A percentile compares a stretch with the other conserved stretches of the same genome.
These are phyloP conservation scores for Ganaspis sp. DNA, from an alignment of 1,140 invertebrate species.

Conservation along the genomic window DNA sequence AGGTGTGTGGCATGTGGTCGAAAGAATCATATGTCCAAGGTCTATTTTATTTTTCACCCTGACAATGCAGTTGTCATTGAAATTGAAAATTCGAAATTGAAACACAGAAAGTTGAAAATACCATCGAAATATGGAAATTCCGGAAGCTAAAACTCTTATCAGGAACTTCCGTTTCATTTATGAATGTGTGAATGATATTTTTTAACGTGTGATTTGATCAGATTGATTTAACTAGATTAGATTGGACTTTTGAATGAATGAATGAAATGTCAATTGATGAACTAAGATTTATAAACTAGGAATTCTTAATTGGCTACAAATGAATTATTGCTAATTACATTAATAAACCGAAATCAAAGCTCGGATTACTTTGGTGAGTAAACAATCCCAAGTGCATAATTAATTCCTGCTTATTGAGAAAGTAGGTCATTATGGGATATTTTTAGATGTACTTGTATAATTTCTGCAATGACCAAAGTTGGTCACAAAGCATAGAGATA, in stretches of 20 bases:
- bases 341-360: background rate
- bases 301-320: background rate
- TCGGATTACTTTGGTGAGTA: background rate
- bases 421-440: background rate
- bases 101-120: background rate
- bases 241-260: no score
- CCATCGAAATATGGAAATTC: background rate
- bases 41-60: background rate
- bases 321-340: background rate
- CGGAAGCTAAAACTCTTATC: no score
- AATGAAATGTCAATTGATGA: background rate
- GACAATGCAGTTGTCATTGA: background rate
- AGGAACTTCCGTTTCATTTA: no score
- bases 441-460: constrained; percentile 16
- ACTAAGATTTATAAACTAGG: background rate
- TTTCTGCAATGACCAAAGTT: constrained; percentile 20
- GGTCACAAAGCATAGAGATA: background rate
- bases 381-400: background rate
- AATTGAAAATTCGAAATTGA: background rate
- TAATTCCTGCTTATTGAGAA: constrained; percentile 20
- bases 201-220: no score
- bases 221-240: background rate
- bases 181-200: no score
- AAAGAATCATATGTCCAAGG: background rate
- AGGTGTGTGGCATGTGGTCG: constrained; percentile 25